Evolutionary conservation across 2,888 invertebrate species (phyloP).

Genomic region (Pyrrhia umbra): DNA sequence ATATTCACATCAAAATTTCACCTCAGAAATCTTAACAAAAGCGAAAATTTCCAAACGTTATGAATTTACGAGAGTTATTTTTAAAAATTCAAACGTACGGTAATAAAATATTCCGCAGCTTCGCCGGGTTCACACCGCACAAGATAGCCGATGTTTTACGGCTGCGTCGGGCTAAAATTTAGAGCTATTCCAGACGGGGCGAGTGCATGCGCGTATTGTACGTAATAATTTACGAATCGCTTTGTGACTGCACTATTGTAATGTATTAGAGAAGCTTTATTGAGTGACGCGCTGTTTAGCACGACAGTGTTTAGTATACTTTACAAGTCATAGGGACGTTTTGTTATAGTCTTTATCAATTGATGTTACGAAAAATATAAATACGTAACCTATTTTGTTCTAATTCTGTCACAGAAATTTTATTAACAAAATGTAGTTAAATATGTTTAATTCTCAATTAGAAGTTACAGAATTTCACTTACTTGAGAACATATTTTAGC

Average conservation of each 20-base stretch:
- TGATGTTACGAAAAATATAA: too few species aligned
- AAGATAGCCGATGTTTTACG: constrained; percentile 60
- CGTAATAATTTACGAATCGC: constrained; percentile 55
- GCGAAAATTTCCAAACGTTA: constrained; percentile 5
- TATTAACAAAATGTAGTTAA: too few species aligned
- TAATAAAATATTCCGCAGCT: constrained; percentile 55
- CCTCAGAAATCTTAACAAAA: not conserved
- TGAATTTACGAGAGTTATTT: constrained; percentile 41
- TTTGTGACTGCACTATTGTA: constrained; percentile 36
- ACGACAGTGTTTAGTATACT: not conserved
- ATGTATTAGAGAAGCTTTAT: constrained; percentile 15
- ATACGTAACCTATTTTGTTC: too few species aligned
- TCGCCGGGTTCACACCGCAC: constrained; percentile 46
- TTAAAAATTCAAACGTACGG: constrained; percentile 49
- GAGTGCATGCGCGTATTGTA: constrained; percentile 52
- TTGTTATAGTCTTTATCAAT: not conserved
- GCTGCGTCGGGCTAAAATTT: constrained; percentile 44
- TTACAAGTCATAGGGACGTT: not conserved
- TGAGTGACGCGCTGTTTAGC: constrained; percentile 13
- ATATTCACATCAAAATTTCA: not conserved
- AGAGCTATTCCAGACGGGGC: constrained; percentile 41
- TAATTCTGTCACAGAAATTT: too few species aligned
- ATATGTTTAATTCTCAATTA: too few species aligned
- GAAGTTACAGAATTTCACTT: too few species aligned
- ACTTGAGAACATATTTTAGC: too few species aligned